These are phyloP conservation scores for Craterocephalus amniculus DNA, from an alignment of 2,797 vertebrate genomes.

Conservation along the genomic window DNA sequence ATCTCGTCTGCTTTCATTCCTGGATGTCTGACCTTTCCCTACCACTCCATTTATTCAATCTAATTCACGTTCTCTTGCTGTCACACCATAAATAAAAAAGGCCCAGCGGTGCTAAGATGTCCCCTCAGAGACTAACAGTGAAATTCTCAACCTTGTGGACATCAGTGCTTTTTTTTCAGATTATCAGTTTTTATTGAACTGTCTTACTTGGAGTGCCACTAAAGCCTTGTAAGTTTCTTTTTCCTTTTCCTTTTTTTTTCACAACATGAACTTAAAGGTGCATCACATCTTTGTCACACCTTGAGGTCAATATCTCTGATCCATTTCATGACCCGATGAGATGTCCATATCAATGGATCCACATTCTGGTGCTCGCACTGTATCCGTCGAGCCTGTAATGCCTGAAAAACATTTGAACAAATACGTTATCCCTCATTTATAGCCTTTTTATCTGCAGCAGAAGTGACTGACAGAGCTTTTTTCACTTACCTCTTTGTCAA, in stretches of 20 bases:
- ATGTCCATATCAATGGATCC: slow-evolving; percentile 89
- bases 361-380: slow-evolving; percentile 87
- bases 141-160: not conserved
- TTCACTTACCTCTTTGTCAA: slow-evolving; percentile 86
- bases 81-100: not conserved
- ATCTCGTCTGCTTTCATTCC: not conserved
- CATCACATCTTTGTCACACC: slow-evolving; percentile 68
- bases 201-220: not conserved
- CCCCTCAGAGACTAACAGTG: not conserved
- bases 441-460: not conserved
- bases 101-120: no score
- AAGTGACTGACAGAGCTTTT: not conserved
- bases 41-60: not conserved
- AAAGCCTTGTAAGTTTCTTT: no score
- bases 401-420: slow-evolving; percentile 66
- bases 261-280: not conserved
- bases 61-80: not conserved
- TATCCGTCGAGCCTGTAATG: slow-evolving; percentile 84
- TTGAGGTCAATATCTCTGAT: slow-evolving; percentile 89
- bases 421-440: not conserved
- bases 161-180: not conserved
- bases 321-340: slow-evolving; percentile 89
- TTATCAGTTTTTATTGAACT: not conserved
- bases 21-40: not conserved
- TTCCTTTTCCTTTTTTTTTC: not conserved